phyloP scores from a whole-genome alignment of 2,113 vertebrate genomes.

The Sarotherodon lohbergeri region DNA sequence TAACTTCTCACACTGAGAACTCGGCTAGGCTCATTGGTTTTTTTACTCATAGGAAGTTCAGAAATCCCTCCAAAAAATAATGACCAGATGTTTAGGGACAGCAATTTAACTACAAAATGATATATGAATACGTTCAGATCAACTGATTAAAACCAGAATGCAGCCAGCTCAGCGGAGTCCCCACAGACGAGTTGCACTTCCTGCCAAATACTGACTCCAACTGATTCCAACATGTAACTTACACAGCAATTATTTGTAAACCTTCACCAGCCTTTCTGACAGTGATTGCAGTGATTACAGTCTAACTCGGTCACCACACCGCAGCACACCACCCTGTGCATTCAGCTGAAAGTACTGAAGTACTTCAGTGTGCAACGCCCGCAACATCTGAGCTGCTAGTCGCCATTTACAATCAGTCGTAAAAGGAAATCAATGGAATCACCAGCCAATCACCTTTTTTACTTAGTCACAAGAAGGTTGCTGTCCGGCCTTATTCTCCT shows the following conservation, averaged over 20 bases:
- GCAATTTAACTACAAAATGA: background rate
- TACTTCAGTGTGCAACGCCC: rapidly evolving
- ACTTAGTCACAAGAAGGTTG: background rate
- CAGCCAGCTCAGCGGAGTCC: background rate
- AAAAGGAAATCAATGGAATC: background rate
- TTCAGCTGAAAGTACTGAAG: background rate
- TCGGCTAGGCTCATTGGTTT: rapidly evolving
- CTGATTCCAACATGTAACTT: background rate
- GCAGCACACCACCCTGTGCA: background rate
- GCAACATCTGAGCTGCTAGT: background rate
- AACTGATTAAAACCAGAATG: background rate
- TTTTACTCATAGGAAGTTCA: rapidly evolving
- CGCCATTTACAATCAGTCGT: background rate
- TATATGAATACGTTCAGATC: background rate
- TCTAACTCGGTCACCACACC: background rate
- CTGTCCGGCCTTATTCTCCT: background rate
- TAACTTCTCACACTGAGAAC: background rate
- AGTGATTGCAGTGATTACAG: background rate
- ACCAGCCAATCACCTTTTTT: background rate
- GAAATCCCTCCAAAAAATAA: background rate
- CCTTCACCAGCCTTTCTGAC: background rate
- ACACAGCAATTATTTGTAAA: background rate
- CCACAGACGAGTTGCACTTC: background rate
- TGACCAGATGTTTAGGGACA: background rate
- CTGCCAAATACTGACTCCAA: background rate